A percentile compares a stretch with the other conserved stretches of the same genome.
These are phyloP conservation scores for Anorthoa munda DNA, from an alignment of 2,888 invertebrate genomes.

Conservation along the genomic window DNA sequence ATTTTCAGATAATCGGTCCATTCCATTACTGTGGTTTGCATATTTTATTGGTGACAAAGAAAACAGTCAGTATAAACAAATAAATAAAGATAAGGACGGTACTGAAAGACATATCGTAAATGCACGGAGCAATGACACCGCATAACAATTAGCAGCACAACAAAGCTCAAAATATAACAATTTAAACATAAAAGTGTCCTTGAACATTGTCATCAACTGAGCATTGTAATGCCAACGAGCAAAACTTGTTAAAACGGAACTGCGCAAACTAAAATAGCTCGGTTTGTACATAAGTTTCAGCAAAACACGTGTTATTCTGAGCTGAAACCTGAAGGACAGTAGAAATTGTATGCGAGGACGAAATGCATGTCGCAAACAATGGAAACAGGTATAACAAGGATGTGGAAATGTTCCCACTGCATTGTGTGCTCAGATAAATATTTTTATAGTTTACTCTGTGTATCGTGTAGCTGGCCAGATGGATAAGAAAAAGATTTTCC, in stretches of 20 bases:
- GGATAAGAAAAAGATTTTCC: conserved; percentile 35
- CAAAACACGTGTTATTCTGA: conserved; percentile 53
- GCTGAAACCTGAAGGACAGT: conserved; percentile 63
- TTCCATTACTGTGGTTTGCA: too few species aligned
- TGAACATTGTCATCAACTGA: conserved; percentile 39
- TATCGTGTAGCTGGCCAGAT: conserved; percentile 21
- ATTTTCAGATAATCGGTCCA: background rate
- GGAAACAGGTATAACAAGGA: conserved; percentile 65
- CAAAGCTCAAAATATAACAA: conserved; percentile 11
- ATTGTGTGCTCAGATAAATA: conserved; percentile 60
- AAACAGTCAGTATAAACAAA: background rate
- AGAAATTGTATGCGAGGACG: conserved; percentile 63
- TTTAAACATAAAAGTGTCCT: conserved; percentile 27
- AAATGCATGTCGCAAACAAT: conserved; percentile 67
- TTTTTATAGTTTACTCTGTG: conserved; percentile 60
- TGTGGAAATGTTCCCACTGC: conserved; percentile 61
- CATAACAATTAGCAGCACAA: conserved; percentile 6
- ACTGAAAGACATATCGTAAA: background rate
- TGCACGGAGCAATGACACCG: background rate
- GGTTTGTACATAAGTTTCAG: conserved; percentile 49
- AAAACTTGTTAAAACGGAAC: conserved; percentile 58
- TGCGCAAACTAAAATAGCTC: conserved; percentile 55
- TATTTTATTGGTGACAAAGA: background rate
- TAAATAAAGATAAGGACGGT: background rate
- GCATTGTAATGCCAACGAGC: conserved; percentile 47